phyloP scores from a whole-genome alignment of 2,797 vertebrate genomes.

The Oceanodroma leucorhoa region DNA sequence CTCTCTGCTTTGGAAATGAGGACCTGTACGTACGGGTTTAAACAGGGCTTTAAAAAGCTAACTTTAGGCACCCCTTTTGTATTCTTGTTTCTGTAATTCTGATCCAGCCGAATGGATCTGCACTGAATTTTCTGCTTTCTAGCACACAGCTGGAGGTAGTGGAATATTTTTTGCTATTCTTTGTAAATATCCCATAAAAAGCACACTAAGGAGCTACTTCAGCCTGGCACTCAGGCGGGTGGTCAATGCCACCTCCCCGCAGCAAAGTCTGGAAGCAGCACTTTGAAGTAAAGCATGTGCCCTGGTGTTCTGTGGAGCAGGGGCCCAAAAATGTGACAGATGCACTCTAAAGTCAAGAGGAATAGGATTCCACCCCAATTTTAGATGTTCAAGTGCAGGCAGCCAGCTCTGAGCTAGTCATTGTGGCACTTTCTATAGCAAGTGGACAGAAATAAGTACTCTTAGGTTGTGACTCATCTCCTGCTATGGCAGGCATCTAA shows the following conservation, averaged over 20 bases:
- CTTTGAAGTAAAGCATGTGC: neutral
- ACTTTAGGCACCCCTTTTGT: neutral
- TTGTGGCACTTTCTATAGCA: neutral
- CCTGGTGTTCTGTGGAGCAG: neutral
- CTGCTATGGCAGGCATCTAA: neutral
- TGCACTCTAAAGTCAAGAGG: neutral
- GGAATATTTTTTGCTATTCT: neutral
- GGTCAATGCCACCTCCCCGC: neutral
- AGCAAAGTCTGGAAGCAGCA: neutral
- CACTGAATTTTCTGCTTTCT: neutral
- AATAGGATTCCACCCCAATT: neutral
- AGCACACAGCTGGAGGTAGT: neutral
- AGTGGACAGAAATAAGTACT: neutral
- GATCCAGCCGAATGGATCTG: neutral
- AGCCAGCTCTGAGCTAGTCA: neutral
- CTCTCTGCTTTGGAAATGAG: neutral
- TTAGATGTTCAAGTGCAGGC: neutral
- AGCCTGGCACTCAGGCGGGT: neutral
- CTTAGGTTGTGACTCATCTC: neutral
- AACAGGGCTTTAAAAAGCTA: neutral
- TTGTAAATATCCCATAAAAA: neutral
- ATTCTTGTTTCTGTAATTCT: neutral
- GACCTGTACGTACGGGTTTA: accelerated
- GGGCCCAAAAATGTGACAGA: neutral
- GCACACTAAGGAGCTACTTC: neutral